These are phyloP conservation scores for Achlya flavicornis DNA, from an alignment of 2,888 invertebrate genomes.

Conservation along the genomic window DNA sequence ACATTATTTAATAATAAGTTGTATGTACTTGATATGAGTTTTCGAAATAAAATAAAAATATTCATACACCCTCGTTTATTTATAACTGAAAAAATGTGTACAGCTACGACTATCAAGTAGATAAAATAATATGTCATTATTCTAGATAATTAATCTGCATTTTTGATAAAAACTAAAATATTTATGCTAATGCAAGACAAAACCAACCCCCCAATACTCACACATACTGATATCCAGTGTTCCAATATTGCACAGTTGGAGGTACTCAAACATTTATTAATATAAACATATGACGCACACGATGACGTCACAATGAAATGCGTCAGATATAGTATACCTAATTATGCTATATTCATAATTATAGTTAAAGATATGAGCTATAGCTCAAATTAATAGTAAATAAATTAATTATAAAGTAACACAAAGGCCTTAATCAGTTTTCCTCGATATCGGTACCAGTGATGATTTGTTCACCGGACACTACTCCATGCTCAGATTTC, in stretches of 20 bases:
- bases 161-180: background rate
- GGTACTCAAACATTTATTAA: background rate
- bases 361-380: background rate
- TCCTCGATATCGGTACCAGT: constrained; percentile 51
- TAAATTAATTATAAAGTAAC: background rate
- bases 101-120: constrained; percentile 24
- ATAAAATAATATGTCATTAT: constrained; percentile 24
- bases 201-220: background rate
- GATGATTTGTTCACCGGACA: constrained; percentile 75
- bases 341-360: background rate
- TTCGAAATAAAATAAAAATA: constrained; percentile 20
- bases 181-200: background rate
- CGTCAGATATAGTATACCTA: background rate
- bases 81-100: constrained; percentile 34
- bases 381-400: background rate
- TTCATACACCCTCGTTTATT: constrained; percentile 36
- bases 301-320: background rate
- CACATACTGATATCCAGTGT: background rate
- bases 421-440: background rate
- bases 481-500: constrained; percentile 67
- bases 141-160: constrained; percentile 1
- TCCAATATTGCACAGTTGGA: background rate
- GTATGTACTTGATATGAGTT: background rate
- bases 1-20: no score
- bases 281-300: background rate